Conservation (phyloP, 2,797 vertebrate genomes). For the Dendrocincla fuliginosa region DNA sequence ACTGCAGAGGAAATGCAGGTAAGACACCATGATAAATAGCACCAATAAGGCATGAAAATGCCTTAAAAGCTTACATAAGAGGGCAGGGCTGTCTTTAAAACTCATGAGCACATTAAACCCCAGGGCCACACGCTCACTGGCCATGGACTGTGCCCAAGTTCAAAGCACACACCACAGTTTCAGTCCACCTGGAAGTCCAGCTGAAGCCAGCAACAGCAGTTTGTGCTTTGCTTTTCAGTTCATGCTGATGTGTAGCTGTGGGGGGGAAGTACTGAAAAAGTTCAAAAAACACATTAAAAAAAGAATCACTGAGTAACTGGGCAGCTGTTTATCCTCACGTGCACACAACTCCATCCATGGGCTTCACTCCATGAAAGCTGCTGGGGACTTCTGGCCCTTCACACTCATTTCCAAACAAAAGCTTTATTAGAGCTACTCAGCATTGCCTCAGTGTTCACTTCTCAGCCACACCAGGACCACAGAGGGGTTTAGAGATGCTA, state of each 20-base stretch:
- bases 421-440: not conserved
- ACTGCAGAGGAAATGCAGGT: not conserved
- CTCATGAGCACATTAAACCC: not conserved
- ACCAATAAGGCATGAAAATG: not conserved
- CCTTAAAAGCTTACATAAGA: not conserved
- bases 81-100: not conserved
- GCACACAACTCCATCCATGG: accelerated
- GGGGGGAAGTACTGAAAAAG: not conserved
- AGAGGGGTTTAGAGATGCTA: not conserved
- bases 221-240: not conserved
- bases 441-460: not conserved
- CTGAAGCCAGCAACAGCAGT: not conserved
- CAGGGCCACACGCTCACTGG: accelerated
- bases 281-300: not conserved
- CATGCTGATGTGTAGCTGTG: accelerated
- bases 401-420: not conserved
- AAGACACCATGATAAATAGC: not conserved
- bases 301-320: not conserved
- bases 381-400: not conserved
- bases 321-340: not conserved
- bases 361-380: not conserved
- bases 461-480: not conserved
- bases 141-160: not conserved
- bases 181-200: not conserved
- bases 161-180: not conserved